Evolutionary conservation across 1,140 invertebrate genomes (phyloP), one percentile per base, ranked within the genome.

Genomic region (Gryllus bimaculatus): DNA sequence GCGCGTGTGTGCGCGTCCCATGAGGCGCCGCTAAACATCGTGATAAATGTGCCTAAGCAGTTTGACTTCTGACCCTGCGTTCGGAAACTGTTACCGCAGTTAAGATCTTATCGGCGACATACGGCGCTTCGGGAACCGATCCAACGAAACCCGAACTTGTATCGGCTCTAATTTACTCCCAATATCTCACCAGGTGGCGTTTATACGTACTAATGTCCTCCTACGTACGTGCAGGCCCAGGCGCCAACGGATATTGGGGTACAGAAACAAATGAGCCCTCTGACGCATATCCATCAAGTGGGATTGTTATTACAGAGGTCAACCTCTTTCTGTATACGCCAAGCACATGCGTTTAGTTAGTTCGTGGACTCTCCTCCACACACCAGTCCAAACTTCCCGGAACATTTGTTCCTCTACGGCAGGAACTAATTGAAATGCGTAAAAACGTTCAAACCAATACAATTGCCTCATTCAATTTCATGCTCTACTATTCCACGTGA

Each of bases 31-130:
- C 54, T 66, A 66, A 66, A 66, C 54, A 66, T 10, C 54, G 10
- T 66, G 54, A 66, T 66, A 66, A 66, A 66, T 66, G 54, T 66
- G 54, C 54, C 54, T 66, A 66, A 66, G 54, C 54, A 66, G 54
- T 66, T 66, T 66, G 54, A 66, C 54, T 66, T 66, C 54, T 66
- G 54, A 66, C 54, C 54, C 54, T 18, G 18, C 54, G 54, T 66
- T 66, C 54, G 54, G 54, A 66, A 66, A 66, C 54, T 66, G 54
- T 66, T 66, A 66, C 54, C 54, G 18, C 54, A 66, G 2, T 66
- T 66, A 66, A 66, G 54, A 66, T 66, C 54, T 66, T 66, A 66
- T 66, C 54, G 18, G 18, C 54, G 7, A 66, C 18, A 18, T 66
- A 66, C 54, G 54, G 18, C 54, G 54, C 54, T 66, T 18, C 10